A percentile compares a stretch with the other conserved stretches of the same genome.
Evolutionary conservation across 2,113 vertebrate genomes (phyloP).

Genomic region (Haemorhous mexicanus): DNA sequence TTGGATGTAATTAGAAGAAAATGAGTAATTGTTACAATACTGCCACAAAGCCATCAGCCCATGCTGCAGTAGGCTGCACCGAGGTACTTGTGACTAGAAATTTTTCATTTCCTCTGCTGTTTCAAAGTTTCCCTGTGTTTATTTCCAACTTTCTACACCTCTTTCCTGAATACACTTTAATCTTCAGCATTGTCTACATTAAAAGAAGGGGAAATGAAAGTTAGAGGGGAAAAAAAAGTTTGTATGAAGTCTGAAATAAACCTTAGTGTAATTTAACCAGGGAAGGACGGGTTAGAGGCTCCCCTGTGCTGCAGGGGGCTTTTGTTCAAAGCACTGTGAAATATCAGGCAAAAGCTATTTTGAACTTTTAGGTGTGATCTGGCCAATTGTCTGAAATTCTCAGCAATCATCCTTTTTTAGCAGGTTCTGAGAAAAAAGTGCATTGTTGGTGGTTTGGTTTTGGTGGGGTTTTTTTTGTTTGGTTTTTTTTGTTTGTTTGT

Average conservation of each 20-base stretch:
- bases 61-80: neutral
- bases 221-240: neutral
- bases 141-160: neutral
- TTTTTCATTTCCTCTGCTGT: slow-evolving; percentile 11
- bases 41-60: neutral
- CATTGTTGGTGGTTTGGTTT: neutral
- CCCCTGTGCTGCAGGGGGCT: neutral
- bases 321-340: neutral
- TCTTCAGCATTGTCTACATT: neutral
- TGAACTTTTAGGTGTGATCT: neutral
- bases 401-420: neutral
- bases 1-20: neutral
- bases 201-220: neutral
- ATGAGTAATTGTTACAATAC: neutral
- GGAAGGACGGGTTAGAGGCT: neutral
- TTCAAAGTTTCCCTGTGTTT: neutral
- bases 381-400: neutral
- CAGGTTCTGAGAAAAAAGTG: neutral
- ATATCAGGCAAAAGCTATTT: neutral
- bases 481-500: neutral
- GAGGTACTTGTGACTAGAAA: neutral
- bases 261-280: neutral
- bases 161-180: neutral
- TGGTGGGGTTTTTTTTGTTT: too few species aligned
- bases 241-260: neutral